Conservation (phyloP, 2,797 vertebrate genomes). For the Atherinosoma microstoma region DNA sequence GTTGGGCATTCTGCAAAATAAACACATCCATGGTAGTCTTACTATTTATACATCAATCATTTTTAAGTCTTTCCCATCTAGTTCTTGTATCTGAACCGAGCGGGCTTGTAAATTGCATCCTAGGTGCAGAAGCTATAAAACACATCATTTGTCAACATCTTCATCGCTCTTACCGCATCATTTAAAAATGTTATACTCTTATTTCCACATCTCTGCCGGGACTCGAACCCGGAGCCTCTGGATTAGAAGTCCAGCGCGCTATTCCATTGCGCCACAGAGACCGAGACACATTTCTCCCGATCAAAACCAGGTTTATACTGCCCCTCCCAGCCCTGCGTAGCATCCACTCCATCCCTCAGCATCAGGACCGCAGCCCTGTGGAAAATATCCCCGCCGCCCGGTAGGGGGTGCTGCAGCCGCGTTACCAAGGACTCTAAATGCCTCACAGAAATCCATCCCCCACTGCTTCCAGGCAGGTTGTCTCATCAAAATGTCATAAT, state of each 20-base stretch:
- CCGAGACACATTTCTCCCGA: constrained; percentile 77
- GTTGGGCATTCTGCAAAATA: not conserved
- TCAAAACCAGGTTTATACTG: constrained; percentile 72
- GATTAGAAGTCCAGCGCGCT: constrained; percentile 99
- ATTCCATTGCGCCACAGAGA: constrained; percentile 99
- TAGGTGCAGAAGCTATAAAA: not conserved
- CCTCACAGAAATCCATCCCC: constrained; percentile 25
- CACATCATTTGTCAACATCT: not conserved
- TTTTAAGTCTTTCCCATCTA: not conserved
- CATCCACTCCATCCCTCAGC: constrained; percentile 74
- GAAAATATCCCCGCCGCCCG: constrained; percentile 15
- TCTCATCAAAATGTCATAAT: constrained; percentile 54
- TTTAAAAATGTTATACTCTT: constrained; percentile 51
- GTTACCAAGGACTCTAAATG: constrained; percentile 7
- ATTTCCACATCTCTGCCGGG: constrained; percentile 98
- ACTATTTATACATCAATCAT: not conserved
- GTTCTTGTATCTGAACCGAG: not conserved
- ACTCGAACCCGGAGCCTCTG: constrained; percentile 99
- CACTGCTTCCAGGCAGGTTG: constrained; percentile 31
- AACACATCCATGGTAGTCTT: not conserved
- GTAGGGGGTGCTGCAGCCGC: constrained; percentile 77
- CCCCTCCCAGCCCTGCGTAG: constrained; percentile 54
- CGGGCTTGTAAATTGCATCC: not conserved
- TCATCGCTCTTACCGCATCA: not conserved
- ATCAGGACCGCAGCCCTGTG: constrained; percentile 78